phyloP scores from a whole-genome alignment of 2,888 invertebrate genomes.

The Baccha elongata region DNA sequence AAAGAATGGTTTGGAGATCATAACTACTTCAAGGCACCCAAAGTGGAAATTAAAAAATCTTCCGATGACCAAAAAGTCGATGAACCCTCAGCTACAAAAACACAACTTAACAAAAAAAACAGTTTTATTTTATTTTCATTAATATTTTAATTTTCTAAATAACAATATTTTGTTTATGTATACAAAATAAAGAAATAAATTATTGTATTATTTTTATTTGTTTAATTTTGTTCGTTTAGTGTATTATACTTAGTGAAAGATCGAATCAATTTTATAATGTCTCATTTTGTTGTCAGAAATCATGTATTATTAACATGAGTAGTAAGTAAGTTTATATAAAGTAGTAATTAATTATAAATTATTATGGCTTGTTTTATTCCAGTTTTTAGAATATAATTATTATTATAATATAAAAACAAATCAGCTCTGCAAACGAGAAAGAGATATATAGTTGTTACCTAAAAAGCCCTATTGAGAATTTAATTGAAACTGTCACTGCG shows the following conservation, averaged over 20 bases:
- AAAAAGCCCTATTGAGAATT: no score
- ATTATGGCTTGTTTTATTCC: slow-evolving; percentile 56
- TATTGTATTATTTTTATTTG: slow-evolving; percentile 59
- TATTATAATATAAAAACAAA: slow-evolving; percentile 23
- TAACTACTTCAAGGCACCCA: slow-evolving; percentile 83
- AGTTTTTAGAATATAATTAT: slow-evolving; percentile 55
- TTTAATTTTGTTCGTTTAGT: slow-evolving; percentile 7
- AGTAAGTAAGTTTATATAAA: slow-evolving; percentile 54
- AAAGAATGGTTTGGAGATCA: slow-evolving; percentile 92
- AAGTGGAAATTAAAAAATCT: slow-evolving; percentile 38
- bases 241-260: slow-evolving; percentile 59
- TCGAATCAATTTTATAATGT: slow-evolving; percentile 40
- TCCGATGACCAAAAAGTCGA: slow-evolving; percentile 23
- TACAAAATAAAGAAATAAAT: slow-evolving; percentile 74
- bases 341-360: slow-evolving; percentile 64
- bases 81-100: slow-evolving; percentile 23
- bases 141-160: slow-evolving; percentile 67
- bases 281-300: slow-evolving; percentile 34
- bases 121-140: slow-evolving; percentile 52
- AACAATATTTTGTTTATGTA: slow-evolving; percentile 71
- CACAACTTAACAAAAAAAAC: not conserved
- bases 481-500: no score
- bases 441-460: no score
- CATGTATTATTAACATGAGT: slow-evolving; percentile 54
- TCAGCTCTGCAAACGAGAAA: no score